phyloP scores from a whole-genome alignment of 2,888 invertebrate species.

The Habrosyne pyritoides region DNA sequence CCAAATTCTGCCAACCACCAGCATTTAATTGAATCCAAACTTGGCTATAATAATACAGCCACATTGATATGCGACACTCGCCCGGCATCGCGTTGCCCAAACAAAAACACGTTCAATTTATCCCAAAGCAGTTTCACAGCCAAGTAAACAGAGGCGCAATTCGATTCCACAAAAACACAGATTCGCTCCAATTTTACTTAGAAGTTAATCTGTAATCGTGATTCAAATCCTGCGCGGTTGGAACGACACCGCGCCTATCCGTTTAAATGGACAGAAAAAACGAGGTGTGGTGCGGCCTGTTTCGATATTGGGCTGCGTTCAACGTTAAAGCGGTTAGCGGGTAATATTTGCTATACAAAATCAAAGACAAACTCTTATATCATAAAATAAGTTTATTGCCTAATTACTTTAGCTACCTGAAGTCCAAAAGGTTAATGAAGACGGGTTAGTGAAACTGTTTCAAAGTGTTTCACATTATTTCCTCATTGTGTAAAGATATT shows the following conservation, averaged over 20 bases:
- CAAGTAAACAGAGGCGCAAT: conserved; percentile 9
- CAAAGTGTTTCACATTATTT: no score
- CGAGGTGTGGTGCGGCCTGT: conserved; percentile 52
- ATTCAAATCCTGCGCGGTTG: conserved; percentile 48
- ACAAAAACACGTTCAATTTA: conserved; percentile 10
- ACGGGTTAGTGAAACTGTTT: no score
- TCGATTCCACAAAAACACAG: conserved; percentile 20
- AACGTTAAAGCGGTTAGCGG: conserved; percentile 31
- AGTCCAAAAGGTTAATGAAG: no score
- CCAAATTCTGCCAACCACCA: background rate
- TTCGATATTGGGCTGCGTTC: conserved; percentile 30
- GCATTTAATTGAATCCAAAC: background rate
- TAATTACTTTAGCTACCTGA: no score
- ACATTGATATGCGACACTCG: conserved; percentile 4
- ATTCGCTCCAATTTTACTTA: conserved; percentile 54
- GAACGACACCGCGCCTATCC: conserved; percentile 62
- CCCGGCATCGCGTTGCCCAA: background rate
- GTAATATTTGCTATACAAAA: background rate
- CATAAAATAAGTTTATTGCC: no score
- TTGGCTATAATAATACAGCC: conserved; percentile 4
- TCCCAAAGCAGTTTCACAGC: conserved; percentile 5
- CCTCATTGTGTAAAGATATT: no score
- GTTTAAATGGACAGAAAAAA: conserved; percentile 64
- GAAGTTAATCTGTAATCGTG: conserved; percentile 68
- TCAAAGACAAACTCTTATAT: no score